Evolutionary conservation across 2,888 invertebrate genomes (phyloP), one percentile per base, ranked within the genome.

Genomic region (Anthophora plumipes): DNA sequence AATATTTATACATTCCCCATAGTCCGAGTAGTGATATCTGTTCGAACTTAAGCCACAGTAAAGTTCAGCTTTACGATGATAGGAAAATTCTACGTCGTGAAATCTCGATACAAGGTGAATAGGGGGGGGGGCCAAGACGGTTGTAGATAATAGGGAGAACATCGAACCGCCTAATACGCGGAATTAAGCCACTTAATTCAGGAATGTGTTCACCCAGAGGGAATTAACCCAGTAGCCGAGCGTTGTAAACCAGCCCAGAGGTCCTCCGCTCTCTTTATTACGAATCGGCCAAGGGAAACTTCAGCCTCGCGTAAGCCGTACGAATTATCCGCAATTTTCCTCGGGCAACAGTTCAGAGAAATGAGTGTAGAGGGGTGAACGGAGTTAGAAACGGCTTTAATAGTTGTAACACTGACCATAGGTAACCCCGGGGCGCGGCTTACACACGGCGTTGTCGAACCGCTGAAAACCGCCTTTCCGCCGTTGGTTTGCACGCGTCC

Each of bases 251-350:
- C 63, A 37, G 77, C 61, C 48, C 14, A 68, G 57, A 31, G 31
- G 31, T 31, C 31, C 55, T 54, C 14, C 50, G 60, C 70, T 60
- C 60, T 64, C 70, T 72, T 66, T 64, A 72, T 76, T 68, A 80
- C 66, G 80, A 74, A 76, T 72, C 69, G 77, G 61, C 66, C 20
- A 48, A 8, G 72, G 60, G 69, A 68, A 67, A 59, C 39, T 64
- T 55, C 46, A 31, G 72, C 57, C 72, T 46, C 55, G 70, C 50
- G 76, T 73, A 82, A 77, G 70, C 66, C 68, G 60, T 55, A 61
- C 70, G 83, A 77, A 83, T 83, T 77, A 83, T 83, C 82, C 77
- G 61, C 60, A 78, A 82, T 83, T 83, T 78, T 74, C 31, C 75
- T 64, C 72, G 43, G 20, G 43, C 17, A 57, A 20, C 31, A 46